Evolutionary conservation across 2,113 vertebrate genomes (phyloP).

Genomic region (Ciconia stormi): DNA sequence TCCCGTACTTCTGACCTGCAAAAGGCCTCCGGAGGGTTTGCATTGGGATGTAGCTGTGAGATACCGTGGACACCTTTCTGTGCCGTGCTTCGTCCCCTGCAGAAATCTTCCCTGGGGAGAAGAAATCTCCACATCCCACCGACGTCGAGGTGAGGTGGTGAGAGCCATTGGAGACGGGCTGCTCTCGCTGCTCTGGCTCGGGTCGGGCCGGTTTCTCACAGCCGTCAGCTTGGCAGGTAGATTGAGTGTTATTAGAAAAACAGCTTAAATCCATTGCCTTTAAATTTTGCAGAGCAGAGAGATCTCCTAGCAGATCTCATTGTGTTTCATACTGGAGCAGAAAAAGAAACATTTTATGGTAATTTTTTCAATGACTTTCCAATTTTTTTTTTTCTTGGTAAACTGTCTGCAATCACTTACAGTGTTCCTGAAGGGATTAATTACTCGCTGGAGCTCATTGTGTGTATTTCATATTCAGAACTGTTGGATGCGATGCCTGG

Average conservation of each 20-base stretch:
- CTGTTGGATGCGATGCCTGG: conserved; percentile 19
- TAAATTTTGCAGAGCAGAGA: background rate
- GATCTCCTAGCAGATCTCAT: background rate
- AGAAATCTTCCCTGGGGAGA: background rate
- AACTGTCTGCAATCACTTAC: conserved; percentile 55
- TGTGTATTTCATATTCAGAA: conserved; percentile 7
- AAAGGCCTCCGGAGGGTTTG: rapidly evolving
- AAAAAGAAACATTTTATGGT: conserved; percentile 14
- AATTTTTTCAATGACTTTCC: conserved; percentile 48
- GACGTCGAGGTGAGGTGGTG: rapidly evolving
- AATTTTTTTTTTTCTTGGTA: background rate
- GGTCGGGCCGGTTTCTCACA: background rate
- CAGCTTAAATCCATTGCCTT: background rate
- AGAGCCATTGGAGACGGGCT: rapidly evolving
- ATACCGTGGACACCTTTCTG: rapidly evolving
- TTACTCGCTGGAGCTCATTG: conserved; percentile 33
- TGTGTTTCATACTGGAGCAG: background rate
- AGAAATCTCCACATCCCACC: rapidly evolving
- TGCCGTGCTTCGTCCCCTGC: background rate
- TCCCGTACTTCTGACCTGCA: background rate
- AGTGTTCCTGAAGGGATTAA: conserved; percentile 59
- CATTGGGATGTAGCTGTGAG: rapidly evolving
- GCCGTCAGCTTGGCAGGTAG: background rate
- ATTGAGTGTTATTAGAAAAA: background rate
- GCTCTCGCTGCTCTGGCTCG: rapidly evolving